These are phyloP conservation scores for Adelognathus sp. DNA, from an alignment of 2,888 invertebrate species.

Conservation along the genomic window DNA sequence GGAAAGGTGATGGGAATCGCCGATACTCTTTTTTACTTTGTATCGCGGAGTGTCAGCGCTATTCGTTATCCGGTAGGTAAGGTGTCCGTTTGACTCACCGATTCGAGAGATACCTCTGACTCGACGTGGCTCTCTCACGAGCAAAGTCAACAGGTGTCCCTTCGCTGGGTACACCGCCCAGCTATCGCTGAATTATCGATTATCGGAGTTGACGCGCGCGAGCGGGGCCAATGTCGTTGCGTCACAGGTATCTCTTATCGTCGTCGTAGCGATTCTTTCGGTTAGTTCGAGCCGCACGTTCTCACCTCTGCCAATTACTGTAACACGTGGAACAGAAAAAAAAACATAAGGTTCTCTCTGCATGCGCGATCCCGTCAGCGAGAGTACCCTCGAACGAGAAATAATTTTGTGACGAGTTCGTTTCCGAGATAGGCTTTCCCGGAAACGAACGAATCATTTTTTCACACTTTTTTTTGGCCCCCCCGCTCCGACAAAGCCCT, in stretches of 20 bases:
- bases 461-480: slow-evolving; percentile 4
- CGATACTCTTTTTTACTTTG: too few relatives aligned
- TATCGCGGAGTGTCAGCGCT: neutral
- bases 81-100: slow-evolving; percentile 6
- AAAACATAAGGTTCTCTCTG: neutral
- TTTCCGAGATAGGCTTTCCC: neutral
- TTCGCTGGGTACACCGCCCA: neutral
- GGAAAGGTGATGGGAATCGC: too few relatives aligned
- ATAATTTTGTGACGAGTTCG: neutral
- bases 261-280: slow-evolving; percentile 33
- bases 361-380: slow-evolving; percentile 5
- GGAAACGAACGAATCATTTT: neutral
- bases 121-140: neutral
- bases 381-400: neutral
- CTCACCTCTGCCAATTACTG: neutral
- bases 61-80: slow-evolving; percentile 7
- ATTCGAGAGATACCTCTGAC: slow-evolving; percentile 23
- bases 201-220: neutral
- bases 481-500: slow-evolving; percentile 16
- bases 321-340: neutral
- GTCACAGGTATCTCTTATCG: slow-evolving; percentile 47
- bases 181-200: neutral
- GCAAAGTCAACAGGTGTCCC: neutral
- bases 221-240: slow-evolving; percentile 5
- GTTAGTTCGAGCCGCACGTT: slow-evolving; percentile 37